A percentile compares a stretch with the other conserved stretches of the same genome.
These are phyloP conservation scores for Wiebesia pumilae DNA, from an alignment of 1,140 invertebrate species.

Conservation along the genomic window DNA sequence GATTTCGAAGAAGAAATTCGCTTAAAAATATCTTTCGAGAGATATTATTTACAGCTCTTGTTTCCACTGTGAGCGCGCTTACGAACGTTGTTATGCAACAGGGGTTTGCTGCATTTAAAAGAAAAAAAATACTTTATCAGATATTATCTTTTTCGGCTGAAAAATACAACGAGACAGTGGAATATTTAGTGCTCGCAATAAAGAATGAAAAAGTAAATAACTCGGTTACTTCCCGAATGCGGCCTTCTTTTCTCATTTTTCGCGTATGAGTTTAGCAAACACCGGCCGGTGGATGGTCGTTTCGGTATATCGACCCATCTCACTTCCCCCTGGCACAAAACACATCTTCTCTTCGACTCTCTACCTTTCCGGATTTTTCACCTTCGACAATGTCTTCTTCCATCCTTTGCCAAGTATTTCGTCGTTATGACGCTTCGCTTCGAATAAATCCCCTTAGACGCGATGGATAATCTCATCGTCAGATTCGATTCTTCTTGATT, in stretches of 20 bases:
- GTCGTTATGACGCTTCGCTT: slow-evolving; percentile 31
- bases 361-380: background rate
- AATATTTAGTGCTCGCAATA: slow-evolving; percentile 28
- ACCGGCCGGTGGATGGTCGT: background rate
- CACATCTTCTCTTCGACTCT: background rate
- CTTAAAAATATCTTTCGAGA: no score
- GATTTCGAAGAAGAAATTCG: no score
- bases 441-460: slow-evolving; percentile 26
- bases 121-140: no score
- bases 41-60: no score
- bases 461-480: slow-evolving; percentile 34
- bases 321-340: background rate
- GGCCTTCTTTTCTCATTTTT: slow-evolving; percentile 37
- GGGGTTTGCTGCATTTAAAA: no score
- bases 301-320: background rate
- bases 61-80: no score
- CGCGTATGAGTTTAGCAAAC: slow-evolving; percentile 25
- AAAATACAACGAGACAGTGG: background rate
- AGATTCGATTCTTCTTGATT: slow-evolving; percentile 44
- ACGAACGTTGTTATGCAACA: no score
- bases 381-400: background rate
- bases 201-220: slow-evolving; percentile 11
- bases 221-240: slow-evolving; percentile 15
- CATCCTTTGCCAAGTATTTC: background rate
- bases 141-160: background rate